phyloP scores from a whole-genome alignment of 2,888 invertebrate species.

The Beris chalybata region DNA sequence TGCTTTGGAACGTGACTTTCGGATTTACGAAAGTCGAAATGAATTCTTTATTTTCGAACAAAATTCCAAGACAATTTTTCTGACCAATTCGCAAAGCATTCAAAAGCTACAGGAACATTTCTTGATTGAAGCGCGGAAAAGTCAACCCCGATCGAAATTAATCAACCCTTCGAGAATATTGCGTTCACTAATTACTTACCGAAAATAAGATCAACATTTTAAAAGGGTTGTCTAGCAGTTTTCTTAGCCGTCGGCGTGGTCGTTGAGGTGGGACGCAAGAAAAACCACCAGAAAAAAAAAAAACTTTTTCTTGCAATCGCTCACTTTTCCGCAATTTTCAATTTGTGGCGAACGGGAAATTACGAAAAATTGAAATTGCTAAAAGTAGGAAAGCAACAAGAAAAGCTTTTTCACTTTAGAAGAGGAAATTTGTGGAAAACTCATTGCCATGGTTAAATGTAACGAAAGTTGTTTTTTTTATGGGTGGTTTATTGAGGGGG shows the following conservation, averaged over 20 bases:
- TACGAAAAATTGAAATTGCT: constrained; percentile 27
- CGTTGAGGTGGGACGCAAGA: neutral
- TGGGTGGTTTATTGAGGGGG: constrained; percentile 12
- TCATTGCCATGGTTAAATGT: constrained; percentile 29
- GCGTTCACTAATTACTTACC: too few relatives aligned
- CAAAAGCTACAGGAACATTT: too few relatives aligned
- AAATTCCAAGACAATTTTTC: too few relatives aligned
- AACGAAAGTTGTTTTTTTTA: constrained; percentile 26
- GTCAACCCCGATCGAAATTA: too few relatives aligned
- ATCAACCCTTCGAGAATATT: too few relatives aligned
- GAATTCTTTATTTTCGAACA: constrained; percentile 11
- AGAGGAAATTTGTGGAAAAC: constrained; percentile 29
- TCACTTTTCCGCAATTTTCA: constrained; percentile 30
- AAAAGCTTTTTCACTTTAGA: constrained; percentile 12
- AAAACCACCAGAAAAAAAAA: constrained; percentile 1
- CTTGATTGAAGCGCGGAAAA: too few relatives aligned
- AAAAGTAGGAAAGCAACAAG: constrained; percentile 6
- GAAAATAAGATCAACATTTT: too few relatives aligned
- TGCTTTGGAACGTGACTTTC: constrained; percentile 8
- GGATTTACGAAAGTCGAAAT: constrained; percentile 18
- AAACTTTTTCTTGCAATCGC: constrained; percentile 13
- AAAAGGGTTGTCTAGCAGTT: too few relatives aligned
- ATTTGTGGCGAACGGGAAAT: constrained; percentile 29
- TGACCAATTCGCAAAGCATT: too few relatives aligned
- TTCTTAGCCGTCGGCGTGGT: too few relatives aligned